Evolutionary conservation across 2,797 vertebrate species (phyloP).

Genomic region (Epinephelus coioides): DNA sequence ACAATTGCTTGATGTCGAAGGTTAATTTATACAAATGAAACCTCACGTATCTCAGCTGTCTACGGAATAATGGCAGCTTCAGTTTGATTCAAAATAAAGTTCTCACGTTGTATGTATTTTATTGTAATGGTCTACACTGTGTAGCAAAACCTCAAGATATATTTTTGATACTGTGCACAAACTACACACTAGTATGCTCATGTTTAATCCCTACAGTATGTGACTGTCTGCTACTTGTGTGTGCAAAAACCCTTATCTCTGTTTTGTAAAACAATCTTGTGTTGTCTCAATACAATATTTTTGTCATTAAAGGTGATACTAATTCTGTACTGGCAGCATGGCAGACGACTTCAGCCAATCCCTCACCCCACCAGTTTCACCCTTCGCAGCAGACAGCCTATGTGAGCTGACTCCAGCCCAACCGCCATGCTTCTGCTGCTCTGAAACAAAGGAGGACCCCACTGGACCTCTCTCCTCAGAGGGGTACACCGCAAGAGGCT

Average conservation of each 20-base stretch:
- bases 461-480: conserved; percentile 84
- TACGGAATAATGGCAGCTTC: background rate
- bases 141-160: background rate
- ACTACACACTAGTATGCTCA: background rate
- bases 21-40: background rate
- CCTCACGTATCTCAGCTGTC: background rate
- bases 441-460: conserved; percentile 82
- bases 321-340: conserved; percentile 79
- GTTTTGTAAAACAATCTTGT: conserved; percentile 8
- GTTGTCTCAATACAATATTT: background rate
- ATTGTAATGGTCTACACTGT: background rate
- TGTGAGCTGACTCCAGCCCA: conserved; percentile 78
- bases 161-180: background rate
- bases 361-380: conserved; percentile 86
- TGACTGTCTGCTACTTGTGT: background rate
- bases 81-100: background rate
- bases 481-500: conserved; percentile 90
- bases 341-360: conserved; percentile 86
- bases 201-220: background rate
- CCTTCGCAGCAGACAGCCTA: conserved; percentile 86
- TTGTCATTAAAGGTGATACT: conserved; percentile 21
- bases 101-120: background rate
- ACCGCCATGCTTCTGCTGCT: conserved; percentile 90
- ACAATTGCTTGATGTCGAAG: background rate
- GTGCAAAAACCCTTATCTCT: background rate